Base-by-base conservation (phyloP, 2,797 vertebrate genomes). In the Esox masquinongy region DNA sequence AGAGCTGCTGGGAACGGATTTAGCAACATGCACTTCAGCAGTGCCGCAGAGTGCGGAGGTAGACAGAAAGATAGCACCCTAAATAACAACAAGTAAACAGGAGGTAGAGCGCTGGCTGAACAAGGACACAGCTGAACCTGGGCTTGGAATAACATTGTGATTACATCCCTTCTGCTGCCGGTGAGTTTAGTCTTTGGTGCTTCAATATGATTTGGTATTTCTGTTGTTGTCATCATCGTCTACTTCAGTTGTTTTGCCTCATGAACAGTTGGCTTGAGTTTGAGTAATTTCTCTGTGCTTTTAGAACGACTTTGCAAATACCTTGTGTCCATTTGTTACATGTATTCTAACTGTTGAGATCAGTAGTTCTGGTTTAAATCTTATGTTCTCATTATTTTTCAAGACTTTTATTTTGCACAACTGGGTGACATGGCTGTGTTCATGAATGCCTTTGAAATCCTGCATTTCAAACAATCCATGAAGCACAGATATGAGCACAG, bases 151-250 rank as follows among this genome's bases (percentile, higher is more conserved):
- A 82, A 75, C 79, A 72, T 61, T 77, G 19, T 9, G 39, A 9
- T 31, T 76, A 43, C 59, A 71, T 76, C 49, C 75, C 43, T 72
- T 53, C 74, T 84, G 86, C 77, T 61, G 12, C 56, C 31, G 91
- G 90, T 92, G 82, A 92, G 89, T 91, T 84, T 74, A 76, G 12
- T 74, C 61, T 56, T 53, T 67, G 24, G 19, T 59, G 49, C 63
- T 26, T 6, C 43, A 47, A 11, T 2, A 47, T 76, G 74, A 3
- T 9, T 72, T 63, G 61, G 8, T 22, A 5, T 11, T 11, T 67
- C 16, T 68, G 29, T 39, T 66, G 64, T 66, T 68, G 66, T 39
- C 66, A 67, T 79, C 31, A 19, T 72, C 36, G 4, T 39, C 36
- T 8, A 34, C 34, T 74, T 22, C 39, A 74, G 17, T 64, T 31